These are phyloP conservation scores for Sycophaga agraensis DNA, from an alignment of 1,140 invertebrate genomes.

Conservation along the genomic window DNA sequence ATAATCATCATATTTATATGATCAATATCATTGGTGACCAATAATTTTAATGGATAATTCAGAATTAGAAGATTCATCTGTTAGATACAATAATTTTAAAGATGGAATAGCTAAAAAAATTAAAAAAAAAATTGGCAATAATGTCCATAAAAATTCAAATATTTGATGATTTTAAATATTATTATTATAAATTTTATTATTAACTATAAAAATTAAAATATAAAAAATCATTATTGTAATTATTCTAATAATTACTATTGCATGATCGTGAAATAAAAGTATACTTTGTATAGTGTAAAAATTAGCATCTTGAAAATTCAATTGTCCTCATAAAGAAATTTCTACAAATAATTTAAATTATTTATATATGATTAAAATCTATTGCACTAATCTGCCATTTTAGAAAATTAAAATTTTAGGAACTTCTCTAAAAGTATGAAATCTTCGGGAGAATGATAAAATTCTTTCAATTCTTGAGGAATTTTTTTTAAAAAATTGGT, in stretches of 20 bases:
- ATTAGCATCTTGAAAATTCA: conserved; percentile 48
- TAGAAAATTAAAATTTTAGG: conserved; percentile 33
- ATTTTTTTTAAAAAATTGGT: too few relatives aligned
- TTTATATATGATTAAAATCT: conserved; percentile 61
- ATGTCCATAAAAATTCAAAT: too few relatives aligned
- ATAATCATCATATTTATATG: too few relatives aligned
- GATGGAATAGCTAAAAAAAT: too few relatives aligned
- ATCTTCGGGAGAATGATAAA: conserved; percentile 52
- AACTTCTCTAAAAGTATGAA: conserved; percentile 37
- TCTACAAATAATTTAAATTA: conserved; percentile 38
- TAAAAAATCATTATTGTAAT: conserved; percentile 57
- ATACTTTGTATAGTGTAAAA: conserved; percentile 65
- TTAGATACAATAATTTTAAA: too few relatives aligned
- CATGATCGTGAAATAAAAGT: conserved; percentile 48
- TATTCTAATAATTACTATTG: conserved; percentile 38
- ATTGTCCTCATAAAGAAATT: not conserved
- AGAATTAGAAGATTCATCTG: too few relatives aligned
- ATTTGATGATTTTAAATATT: too few relatives aligned
- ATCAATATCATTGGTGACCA: too few relatives aligned
- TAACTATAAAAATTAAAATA: conserved; percentile 58
- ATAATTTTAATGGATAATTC: too few relatives aligned
- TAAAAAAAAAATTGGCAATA: too few relatives aligned
- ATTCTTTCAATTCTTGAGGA: too few relatives aligned
- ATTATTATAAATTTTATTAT: conserved; percentile 52
- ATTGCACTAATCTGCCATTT: conserved; percentile 45